Base-by-base conservation (phyloP, 1,140 invertebrate genomes). In the Aphelinus atriplicis region DNA sequence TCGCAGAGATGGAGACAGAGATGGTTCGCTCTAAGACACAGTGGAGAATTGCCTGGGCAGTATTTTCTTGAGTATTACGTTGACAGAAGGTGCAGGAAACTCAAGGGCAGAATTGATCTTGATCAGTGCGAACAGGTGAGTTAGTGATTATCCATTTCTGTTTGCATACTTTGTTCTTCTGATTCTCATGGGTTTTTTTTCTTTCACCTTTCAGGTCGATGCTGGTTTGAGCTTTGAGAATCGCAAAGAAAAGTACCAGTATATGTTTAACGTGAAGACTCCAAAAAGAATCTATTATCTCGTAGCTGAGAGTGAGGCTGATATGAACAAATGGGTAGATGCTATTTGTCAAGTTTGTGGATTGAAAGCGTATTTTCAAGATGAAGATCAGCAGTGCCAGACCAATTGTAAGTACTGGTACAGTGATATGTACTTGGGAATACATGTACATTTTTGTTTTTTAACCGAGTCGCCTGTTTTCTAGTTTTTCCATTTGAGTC, bases 251-350 rank as follows among this genome's bases (percentile, higher is more conserved):
- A 94, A 94, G 81, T 95, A 95, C 85, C 93, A 92, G 42, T 93
- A 92, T 76, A 95, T 97, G 89, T 97, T 97, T 85, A 94, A 95
- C 83, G 93, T 97, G 10, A 94, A 94, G 84, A 97, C 96, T 55
- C 93, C 94, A 53, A 94, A 94, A 80, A 90, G 97, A 77, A 94
- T 93, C 62, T 98, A 97, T 87, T 97, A 96, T 88, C 89, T 98
- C 75, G 95, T 96, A 58, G 96, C 96, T 1, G 95, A 97, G 80
- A 94, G 93, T 50, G 95, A 97, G 84, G 90, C 90, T 65, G 96
- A 97, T 80, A 98, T 98, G 97, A 94, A 95, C 78, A 94, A 94
- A 83, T 98, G 97, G 97, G 96, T 98, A 1, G 93, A 95, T 82
- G 96, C 94, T 78, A 94, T 98, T 73, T 98, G 97, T 86, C 92